Evolutionary conservation across 2,888 invertebrate genomes (phyloP), one percentile per base, ranked within the genome.

Genomic region (Lissonota sp.): DNA sequence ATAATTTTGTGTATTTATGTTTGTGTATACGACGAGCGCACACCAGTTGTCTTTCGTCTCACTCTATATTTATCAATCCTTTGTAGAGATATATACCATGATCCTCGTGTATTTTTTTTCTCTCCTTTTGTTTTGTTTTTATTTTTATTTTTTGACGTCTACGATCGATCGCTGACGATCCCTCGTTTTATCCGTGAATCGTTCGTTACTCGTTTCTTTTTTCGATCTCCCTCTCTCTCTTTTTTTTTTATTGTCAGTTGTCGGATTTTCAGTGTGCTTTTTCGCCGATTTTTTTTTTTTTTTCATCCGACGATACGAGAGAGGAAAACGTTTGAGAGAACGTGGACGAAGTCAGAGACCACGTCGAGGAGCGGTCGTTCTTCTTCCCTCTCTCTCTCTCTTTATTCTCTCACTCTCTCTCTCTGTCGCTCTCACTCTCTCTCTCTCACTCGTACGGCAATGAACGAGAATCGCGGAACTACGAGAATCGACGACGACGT

Each of bases 121-220:
- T 5, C 57, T 58, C 16, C 7, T 4, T 39, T 37, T 57, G 51
- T 51, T 69, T 26, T 55, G 1, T 14, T 44, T 16, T 51, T 42
- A 16, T 12, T 37, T 44, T 42, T 42, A 40, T 60, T 12, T 53
- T 53, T 57, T 62, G 67, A 62, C 74, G 57, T 42, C 57, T 63
- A 57, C 51, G 73, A 77, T 80, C 80, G 72, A 77, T 77, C 51
- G 64, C 40, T 63, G 70, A 53, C 53, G 69, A 70, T 79, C 70
- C 57, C 63, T 46, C 46, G 58, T 58, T 73, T 69, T 67, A 37
- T 44, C 69, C 60, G 55, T 42, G 71, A 58, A 71, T 72, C 64
- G 53, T 71, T 57, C 63, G 62, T 81, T 66, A 49, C 40, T 75
- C 71, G 64, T 42, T 79, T 70, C n/a, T 66, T 74, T 72, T 64